Percentiles rank a stretch among this genome's conserved stretches.
Evolutionary conservation across 1,140 invertebrate genomes (phyloP).

Genomic region (Whitmania pigra): DNA sequence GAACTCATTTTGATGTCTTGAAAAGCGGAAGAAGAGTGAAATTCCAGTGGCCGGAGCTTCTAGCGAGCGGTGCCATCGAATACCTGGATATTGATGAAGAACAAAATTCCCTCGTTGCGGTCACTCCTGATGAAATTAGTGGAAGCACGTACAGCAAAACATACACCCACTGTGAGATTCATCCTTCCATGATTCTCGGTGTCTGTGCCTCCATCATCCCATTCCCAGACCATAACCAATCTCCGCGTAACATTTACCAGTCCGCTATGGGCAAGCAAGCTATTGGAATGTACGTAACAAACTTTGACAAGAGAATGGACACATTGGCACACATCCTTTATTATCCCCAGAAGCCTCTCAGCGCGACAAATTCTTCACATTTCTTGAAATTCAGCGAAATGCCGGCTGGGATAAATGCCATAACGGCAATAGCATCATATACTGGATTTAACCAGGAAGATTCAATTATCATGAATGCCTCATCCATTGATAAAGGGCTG

Average conservation of each 20-base stretch:
- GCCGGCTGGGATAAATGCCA: constrained; percentile 66
- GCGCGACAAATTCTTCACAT: constrained; percentile 93
- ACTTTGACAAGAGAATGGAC: constrained; percentile 97
- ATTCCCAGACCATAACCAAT: constrained; percentile 97
- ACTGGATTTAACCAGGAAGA: constrained; percentile 99
- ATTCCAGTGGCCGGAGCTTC: constrained; percentile 79
- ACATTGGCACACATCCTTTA: constrained; percentile 92
- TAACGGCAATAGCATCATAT: constrained; percentile 95
- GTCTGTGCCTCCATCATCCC: constrained; percentile 98
- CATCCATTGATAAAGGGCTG: constrained; percentile 93
- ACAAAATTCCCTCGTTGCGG: constrained; percentile 96
- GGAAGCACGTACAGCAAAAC: constrained; percentile 73
- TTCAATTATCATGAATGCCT: constrained; percentile 93
- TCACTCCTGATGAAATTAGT: constrained; percentile 82
- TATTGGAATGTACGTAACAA: constrained; percentile 98
- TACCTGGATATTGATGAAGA: constrained; percentile 97
- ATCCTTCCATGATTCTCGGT: constrained; percentile 89
- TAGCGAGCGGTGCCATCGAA: constrained; percentile 90
- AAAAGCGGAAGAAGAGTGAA: constrained; percentile 56
- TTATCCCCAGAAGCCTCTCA: constrained; percentile 97
- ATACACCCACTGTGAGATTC: constrained; percentile 98
- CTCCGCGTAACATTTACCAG: constrained; percentile 85
- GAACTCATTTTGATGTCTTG: constrained; percentile 80
- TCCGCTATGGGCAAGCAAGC: constrained; percentile 98
- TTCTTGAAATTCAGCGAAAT: constrained; percentile 47